phyloP scores from a whole-genome alignment of 2,113 vertebrate genomes.

The Andinoacara biseriatus region DNA sequence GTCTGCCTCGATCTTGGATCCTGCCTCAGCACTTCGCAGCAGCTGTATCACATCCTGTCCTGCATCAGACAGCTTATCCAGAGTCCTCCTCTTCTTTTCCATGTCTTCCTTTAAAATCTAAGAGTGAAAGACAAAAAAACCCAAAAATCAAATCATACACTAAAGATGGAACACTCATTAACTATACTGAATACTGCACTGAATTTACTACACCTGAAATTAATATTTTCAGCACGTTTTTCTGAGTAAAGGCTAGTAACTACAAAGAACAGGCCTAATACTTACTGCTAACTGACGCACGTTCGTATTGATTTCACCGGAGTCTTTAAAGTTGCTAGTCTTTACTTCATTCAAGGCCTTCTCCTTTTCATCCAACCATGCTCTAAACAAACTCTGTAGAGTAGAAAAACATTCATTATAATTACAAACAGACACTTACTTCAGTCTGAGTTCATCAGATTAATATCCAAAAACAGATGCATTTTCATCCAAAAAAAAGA shows the following conservation, averaged over 20 bases:
- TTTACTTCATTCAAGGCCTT: conserved; percentile 88
- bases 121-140: background rate
- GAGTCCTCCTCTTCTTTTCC: conserved; percentile 88
- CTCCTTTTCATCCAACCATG: conserved; percentile 92
- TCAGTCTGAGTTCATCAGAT: background rate
- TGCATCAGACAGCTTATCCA: conserved; percentile 90
- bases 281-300: conserved; percentile 92
- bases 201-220: background rate
- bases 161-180: background rate
- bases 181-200: too few relatives aligned
- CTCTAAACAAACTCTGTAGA: conserved; percentile 86
- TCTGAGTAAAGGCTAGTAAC: background rate
- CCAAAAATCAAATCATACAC: background rate
- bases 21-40: conserved; percentile 80
- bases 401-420: background rate
- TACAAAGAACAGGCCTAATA: conserved; percentile 29
- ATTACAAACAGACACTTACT: background rate
- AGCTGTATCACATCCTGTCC: conserved; percentile 88
- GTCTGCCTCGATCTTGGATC: conserved; percentile 83
- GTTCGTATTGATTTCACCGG: conserved; percentile 88
- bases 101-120: conserved; percentile 96
- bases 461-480: background rate
- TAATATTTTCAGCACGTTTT: background rate
- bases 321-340: conserved; percentile 89
- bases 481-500: background rate